A percentile compares a stretch with the other conserved stretches of the same genome.
phyloP scores from a whole-genome alignment of 53 echinoderm and acorn worm genomes.

The Paracentrotus lividus region DNA sequence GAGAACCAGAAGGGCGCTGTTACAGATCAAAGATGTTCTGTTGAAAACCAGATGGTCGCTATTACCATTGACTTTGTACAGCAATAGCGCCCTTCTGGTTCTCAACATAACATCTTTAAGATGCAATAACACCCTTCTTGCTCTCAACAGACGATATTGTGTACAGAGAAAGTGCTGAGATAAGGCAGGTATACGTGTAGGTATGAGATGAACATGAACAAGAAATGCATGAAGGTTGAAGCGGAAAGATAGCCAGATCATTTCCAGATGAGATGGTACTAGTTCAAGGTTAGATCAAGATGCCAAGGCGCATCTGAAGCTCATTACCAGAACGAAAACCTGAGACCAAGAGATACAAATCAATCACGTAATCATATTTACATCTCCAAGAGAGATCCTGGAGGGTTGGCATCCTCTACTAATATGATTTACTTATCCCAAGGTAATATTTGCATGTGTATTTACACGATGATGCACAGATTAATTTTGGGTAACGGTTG shows the following conservation, averaged over 20 bases:
- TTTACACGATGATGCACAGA: not conserved
- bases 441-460: conserved; percentile 4
- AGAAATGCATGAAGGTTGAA: too few species aligned
- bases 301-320: not conserved
- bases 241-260: not conserved
- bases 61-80: too few species aligned
- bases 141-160: too few species aligned
- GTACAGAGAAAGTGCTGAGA: too few species aligned
- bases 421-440: not conserved
- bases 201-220: too few species aligned
- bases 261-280: conserved; percentile 7
- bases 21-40: too few species aligned
- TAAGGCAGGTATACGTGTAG: too few species aligned
- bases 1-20: too few species aligned
- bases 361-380: conserved; percentile 10
- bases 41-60: too few species aligned
- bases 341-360: not conserved
- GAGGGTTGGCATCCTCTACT: not conserved
- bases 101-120: too few species aligned
- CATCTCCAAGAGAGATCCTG: conserved; percentile 9
- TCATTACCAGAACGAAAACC: conserved; percentile 3
- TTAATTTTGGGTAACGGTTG: not conserved
- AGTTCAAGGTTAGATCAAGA: not conserved
- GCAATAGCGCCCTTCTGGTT: too few species aligned
- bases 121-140: too few species aligned